Percentiles rank a stretch among this genome's conserved stretches.
Conservation (phyloP, 2,888 invertebrate species). For the Ceriagrion tenellum region DNA sequence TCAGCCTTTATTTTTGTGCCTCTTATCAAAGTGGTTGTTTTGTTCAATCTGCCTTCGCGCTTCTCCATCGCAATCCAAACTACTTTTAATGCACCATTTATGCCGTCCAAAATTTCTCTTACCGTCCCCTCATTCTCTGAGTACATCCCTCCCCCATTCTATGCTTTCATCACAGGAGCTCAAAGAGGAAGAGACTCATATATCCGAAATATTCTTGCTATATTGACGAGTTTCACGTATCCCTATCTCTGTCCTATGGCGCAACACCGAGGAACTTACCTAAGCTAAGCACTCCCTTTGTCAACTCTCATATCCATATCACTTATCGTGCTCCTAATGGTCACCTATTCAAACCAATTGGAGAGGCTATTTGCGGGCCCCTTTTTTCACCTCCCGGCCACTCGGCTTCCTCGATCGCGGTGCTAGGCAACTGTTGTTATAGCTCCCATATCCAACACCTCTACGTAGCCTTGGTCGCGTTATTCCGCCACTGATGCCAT, state of each 20-base stretch:
- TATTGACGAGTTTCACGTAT: neutral
- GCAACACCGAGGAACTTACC: neutral
- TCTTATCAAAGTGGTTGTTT: too few species aligned
- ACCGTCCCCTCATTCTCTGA: neutral
- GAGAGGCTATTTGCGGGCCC: neutral
- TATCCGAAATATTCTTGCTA: conserved; percentile 7
- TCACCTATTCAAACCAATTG: conserved; percentile 59
- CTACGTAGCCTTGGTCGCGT: neutral
- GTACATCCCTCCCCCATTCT: neutral
- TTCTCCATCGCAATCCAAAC: too few species aligned
- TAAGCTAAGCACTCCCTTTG: neutral
- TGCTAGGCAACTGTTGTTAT: neutral
- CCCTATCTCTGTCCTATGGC: neutral
- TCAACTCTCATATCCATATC: conserved; percentile 43
- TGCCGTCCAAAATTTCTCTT: neutral
- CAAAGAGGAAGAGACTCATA: neutral
- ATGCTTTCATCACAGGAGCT: neutral
- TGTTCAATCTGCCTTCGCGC: too few species aligned
- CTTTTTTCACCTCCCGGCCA: neutral
- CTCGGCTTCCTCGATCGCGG: neutral
- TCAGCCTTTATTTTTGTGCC: too few species aligned
- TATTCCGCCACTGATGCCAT: neutral
- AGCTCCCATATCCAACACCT: neutral
- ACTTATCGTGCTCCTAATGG: conserved; percentile 41
- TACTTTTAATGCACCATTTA: neutral